These are phyloP conservation scores for Herpetotheres cachinnans DNA, from an alignment of 2,113 vertebrate species.

Conservation along the genomic window DNA sequence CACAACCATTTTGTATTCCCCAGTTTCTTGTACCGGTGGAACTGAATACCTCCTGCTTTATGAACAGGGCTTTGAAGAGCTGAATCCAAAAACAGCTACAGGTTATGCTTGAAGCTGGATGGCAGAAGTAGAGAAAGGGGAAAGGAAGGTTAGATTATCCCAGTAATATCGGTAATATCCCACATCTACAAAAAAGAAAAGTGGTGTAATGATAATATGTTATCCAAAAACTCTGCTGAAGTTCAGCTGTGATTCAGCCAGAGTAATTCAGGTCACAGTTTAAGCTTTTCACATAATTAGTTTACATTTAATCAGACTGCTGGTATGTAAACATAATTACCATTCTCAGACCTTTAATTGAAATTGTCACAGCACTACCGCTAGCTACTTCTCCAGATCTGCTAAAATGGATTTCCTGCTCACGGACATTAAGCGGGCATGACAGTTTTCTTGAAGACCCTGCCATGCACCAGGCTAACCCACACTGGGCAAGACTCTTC, in stretches of 20 bases:
- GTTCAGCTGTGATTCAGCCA: background rate
- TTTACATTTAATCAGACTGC: constrained; percentile 59
- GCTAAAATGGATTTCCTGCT: background rate
- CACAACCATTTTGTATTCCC: background rate
- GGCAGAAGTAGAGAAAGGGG: background rate
- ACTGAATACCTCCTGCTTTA: background rate
- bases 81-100: background rate
- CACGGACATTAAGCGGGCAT: background rate
- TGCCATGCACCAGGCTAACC: background rate
- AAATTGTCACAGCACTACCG: constrained; percentile 19
- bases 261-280: constrained; percentile 55
- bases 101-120: background rate
- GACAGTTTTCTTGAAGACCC: background rate
- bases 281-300: constrained; percentile 54
- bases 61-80: background rate
- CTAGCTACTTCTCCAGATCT: background rate
- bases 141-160: background rate
- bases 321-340: constrained; percentile 61
- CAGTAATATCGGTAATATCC: background rate
- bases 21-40: background rate
- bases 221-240: constrained; percentile 4
- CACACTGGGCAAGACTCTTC: background rate
- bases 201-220: background rate
- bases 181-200: background rate
- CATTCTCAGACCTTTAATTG: constrained; percentile 61